These are phyloP conservation scores for Illadopsis cleaveri DNA, from an alignment of 2,113 vertebrate genomes.

Conservation along the genomic window DNA sequence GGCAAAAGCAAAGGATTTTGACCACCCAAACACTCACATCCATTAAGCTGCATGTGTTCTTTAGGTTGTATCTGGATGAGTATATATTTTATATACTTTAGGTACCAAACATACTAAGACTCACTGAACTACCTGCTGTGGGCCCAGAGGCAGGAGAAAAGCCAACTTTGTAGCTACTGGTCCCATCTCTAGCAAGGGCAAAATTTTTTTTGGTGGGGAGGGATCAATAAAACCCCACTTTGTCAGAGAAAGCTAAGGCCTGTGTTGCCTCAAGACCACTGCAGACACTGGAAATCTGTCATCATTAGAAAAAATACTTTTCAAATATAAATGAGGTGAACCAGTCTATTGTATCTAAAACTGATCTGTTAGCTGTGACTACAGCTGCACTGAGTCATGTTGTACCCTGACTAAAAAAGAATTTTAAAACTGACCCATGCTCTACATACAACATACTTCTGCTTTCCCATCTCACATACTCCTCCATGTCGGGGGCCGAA, in stretches of 20 bases:
- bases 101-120: rapidly evolving
- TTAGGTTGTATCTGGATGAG: neutral
- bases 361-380: neutral
- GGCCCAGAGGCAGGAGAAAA: neutral
- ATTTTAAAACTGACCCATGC: neutral
- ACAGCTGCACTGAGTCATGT: neutral
- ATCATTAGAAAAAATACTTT: neutral
- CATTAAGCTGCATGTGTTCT: neutral
- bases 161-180: neutral
- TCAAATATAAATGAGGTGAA: neutral
- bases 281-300: neutral
- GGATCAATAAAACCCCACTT: rapidly evolving
- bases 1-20: neutral
- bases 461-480: neutral
- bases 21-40: neutral
- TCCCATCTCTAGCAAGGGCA: rapidly evolving
- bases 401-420: neutral
- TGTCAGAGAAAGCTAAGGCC: neutral
- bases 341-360: neutral
- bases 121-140: neutral
- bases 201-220: too few relatives aligned
- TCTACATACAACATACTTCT: neutral
- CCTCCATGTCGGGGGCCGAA: rapidly evolving
- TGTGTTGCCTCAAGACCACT: neutral
- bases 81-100: neutral